A percentile compares a stretch with the other conserved stretches of the same genome.
These are phyloP conservation scores for Parauchenoglanis ngamensis DNA, from an alignment of 2,797 vertebrate genomes.

Conservation along the genomic window DNA sequence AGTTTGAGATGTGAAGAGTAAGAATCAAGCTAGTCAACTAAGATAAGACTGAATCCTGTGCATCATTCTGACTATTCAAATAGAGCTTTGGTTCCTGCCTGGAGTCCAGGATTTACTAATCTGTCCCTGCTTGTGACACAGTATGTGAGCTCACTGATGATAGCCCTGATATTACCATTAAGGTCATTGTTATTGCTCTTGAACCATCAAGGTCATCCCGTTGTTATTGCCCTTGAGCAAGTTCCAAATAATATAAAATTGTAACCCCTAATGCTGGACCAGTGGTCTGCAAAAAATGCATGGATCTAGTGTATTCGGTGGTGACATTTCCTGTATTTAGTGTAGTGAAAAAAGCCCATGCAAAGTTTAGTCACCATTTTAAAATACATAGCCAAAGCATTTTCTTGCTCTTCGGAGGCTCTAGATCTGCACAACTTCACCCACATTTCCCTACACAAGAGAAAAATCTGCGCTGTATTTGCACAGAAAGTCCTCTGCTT, in stretches of 20 bases:
- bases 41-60: neutral
- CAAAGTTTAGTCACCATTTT: neutral
- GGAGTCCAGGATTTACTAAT: neutral
- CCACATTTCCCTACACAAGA: neutral
- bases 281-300: neutral
- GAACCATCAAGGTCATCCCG: no score
- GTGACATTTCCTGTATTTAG: neutral
- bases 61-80: neutral
- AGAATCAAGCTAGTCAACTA: neutral
- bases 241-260: neutral
- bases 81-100: neutral
- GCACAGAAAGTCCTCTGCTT: conserved; percentile 24
- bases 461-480: conserved; percentile 11
- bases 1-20: neutral
- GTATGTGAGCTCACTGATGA: neutral
- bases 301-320: neutral
- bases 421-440: conserved; percentile 1
- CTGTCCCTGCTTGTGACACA: neutral
- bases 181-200: neutral
- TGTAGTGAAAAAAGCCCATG: neutral
- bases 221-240: neutral
- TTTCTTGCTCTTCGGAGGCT: neutral
- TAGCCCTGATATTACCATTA: neutral
- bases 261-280: neutral
- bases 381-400: neutral